Conservation (phyloP, 2,113 vertebrate species). For the Muscicapa adusta region DNA sequence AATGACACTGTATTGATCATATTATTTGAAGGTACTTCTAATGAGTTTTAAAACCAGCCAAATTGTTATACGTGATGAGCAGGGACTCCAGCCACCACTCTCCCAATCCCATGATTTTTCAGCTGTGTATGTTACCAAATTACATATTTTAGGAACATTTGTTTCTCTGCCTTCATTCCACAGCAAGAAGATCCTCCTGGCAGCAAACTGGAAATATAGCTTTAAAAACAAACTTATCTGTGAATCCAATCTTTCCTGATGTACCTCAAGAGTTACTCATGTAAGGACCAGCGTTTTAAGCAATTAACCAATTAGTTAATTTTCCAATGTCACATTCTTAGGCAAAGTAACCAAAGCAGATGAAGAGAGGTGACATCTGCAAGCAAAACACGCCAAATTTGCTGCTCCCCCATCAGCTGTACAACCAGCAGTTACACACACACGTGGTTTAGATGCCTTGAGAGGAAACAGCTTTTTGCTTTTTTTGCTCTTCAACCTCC, state of each 20-base stretch:
- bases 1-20: conserved; percentile 47
- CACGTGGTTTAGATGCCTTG: background rate
- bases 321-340: background rate
- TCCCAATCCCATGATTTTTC: background rate
- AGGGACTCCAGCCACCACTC: background rate
- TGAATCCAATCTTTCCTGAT: background rate
- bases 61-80: background rate
- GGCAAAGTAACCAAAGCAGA: conserved; percentile 28
- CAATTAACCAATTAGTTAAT: conserved; percentile 37
- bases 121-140: background rate
- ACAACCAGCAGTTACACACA: background rate
- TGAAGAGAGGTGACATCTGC: conserved; percentile 21
- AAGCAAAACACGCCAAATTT: conserved; percentile 24
- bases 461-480: background rate
- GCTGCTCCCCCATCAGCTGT: background rate
- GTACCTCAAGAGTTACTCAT: background rate
- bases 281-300: conserved; percentile 1
- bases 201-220: background rate
- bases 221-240: conserved; percentile 7
- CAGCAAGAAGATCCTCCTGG: background rate
- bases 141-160: background rate
- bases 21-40: conserved; percentile 45
- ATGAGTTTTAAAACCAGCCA: conserved; percentile 38
- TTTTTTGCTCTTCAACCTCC: background rate
- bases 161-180: background rate